Evolutionary conservation across 35 echinoderm and acorn worm genomes (phyloP), one percentile per base, ranked within the genome.

Genomic region (Hemicentrotus pulcherrimus): DNA sequence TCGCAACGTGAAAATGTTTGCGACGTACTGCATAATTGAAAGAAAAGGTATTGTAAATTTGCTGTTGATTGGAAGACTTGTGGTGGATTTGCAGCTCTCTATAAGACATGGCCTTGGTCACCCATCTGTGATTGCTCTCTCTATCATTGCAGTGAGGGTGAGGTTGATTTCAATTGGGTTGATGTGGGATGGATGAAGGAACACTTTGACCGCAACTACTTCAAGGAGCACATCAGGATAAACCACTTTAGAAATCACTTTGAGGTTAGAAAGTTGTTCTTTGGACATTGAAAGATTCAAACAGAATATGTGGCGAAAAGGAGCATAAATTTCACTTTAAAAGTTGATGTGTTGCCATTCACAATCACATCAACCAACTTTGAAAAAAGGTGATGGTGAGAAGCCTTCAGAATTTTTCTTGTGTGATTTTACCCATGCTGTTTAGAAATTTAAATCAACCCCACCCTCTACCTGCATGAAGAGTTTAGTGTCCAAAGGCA

Each of bases 221-320:
- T 99, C 95, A 95, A 99, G 47, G 98, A 99, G 61, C 97, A 99
- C 96, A 96, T 99, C 61, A 91, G 97, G 71, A 97, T 99, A 46
- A 99, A 99, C 95, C 98, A 99, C 91, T 99, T 99, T 92, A 97
- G 98, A 91, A 99, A 99, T 71, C 98, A 99, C 85, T 99, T 97
- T 97, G 98, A 99, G 98, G 98, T 99, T 91, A 97, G 95, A 46
- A 16, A 30, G 16, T 91, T 61, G 31, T 85, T 87, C 24, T n/a
- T 78, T 22, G 0, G 16, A 48, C 86, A 18, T 90, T 86, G 86
- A 46, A 47, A 33, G 9, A 88, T 88, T 4, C 33, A 48, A 46
- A 22, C 41, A 91, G 19, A 48, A 52, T 46, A 78, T 41, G 3
- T 78, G 65, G 65, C 65, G 19, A 28, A 78, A 78, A 78, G 65